phyloP scores from a whole-genome alignment of 2,888 invertebrate genomes.

The Calameuta idolon region DNA sequence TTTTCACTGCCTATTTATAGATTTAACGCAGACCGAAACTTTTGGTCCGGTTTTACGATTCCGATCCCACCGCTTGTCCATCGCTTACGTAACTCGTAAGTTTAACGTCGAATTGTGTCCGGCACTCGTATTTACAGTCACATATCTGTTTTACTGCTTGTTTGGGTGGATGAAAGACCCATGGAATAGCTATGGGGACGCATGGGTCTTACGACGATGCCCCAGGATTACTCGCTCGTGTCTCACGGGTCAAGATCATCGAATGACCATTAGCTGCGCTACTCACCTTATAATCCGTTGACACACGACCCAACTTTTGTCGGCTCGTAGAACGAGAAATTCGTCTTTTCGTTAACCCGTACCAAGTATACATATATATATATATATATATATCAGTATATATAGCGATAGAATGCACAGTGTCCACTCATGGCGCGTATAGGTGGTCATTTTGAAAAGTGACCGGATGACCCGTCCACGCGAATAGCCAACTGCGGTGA shows the following conservation, averaged over 20 bases:
- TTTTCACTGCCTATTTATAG: neutral
- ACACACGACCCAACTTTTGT: conserved; percentile 30
- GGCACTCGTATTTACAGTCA: conserved; percentile 41
- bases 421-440: neutral
- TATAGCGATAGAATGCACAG: neutral
- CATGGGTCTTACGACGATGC: neutral
- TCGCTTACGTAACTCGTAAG: neutral
- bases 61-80: neutral
- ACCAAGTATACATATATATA: neutral
- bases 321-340: conserved; percentile 1
- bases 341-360: neutral
- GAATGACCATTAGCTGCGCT: conserved; percentile 52
- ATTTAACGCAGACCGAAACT: neutral
- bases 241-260: conserved; percentile 58
- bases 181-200: neutral
- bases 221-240: conserved; percentile 57
- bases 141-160: conserved; percentile 40
- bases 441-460: conserved; percentile 23
- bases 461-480: conserved; percentile 43
- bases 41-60: neutral
- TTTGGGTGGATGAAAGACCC: conserved; percentile 15
- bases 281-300: conserved; percentile 54
- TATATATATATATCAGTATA: neutral
- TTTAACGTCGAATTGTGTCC: neutral
- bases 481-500: conserved; percentile 35